Evolutionary conservation across 2,888 invertebrate species (phyloP).

Genomic region (Charanyca ferruginea): DNA sequence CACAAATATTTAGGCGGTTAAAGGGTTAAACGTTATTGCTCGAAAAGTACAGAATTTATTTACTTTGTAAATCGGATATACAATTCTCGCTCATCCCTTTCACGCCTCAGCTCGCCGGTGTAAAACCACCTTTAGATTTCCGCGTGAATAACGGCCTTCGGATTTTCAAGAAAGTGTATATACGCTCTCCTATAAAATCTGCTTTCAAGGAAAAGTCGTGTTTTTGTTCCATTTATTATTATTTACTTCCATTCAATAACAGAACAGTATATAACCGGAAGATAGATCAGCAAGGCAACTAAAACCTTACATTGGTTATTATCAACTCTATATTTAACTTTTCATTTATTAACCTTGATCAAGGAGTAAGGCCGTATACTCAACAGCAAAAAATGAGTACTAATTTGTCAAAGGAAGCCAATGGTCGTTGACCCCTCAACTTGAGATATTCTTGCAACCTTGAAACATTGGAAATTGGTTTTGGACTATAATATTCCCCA

Average conservation of each 20-base stretch:
- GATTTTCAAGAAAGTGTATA: no score
- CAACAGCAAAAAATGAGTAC: background rate
- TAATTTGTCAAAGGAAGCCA: slow-evolving; percentile 24
- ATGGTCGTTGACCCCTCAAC: slow-evolving; percentile 6
- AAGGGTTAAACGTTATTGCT: no score
- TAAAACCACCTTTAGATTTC: no score
- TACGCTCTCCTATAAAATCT: background rate
- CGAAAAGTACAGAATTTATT: no score
- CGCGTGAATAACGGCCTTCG: no score
- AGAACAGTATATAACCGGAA: slow-evolving; percentile 24
- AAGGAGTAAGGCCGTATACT: slow-evolving; percentile 12
- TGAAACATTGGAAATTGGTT: background rate
- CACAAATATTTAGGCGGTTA: no score
- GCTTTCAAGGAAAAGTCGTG: slow-evolving; percentile 5
- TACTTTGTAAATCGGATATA: no score
- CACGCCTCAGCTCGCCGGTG: no score
- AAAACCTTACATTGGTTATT: background rate
- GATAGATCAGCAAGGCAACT: slow-evolving; percentile 16
- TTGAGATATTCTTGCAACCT: slow-evolving; percentile 3
- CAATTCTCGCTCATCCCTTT: no score
- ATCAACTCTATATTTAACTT: slow-evolving; percentile 6
- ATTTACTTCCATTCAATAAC: slow-evolving; percentile 7
- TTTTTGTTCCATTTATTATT: slow-evolving; percentile 18
- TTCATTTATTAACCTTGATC: slow-evolving; percentile 21
- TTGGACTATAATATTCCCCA: background rate